Base-by-base conservation (phyloP, 2,113 vertebrate genomes). In the Myxocyprinus asiaticus region DNA sequence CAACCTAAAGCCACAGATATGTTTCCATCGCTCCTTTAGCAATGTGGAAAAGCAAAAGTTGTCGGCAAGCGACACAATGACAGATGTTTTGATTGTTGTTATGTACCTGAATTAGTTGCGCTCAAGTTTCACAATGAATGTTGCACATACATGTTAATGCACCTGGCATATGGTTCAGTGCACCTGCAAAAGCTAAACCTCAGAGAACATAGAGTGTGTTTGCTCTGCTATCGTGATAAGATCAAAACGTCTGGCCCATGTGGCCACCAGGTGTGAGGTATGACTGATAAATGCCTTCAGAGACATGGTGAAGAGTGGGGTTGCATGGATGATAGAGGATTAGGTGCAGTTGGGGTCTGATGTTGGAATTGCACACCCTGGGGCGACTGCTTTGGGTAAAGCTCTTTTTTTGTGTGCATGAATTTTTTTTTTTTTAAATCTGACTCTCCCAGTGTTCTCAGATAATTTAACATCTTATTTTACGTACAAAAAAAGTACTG, bases 121-220 rank as follows among this genome's bases (percentile, higher is more conserved):
- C 79, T 89, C 82, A 86, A 86, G 83, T 84, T 82, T 84, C 10
- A 68, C 82, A 74, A 78, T 89, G 86, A 87, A 53, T 76, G 14
- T 55, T 70, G 47, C 80, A 74, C 85, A 85, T 82, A 82, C 81
- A 9, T 45, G 67, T 84, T 85, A 66, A 67, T 75, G 74, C 89
- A 91, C 88, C 87, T 91, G 89, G 85, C 72, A 75, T 7, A 65
- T 51, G 68, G 80, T 62, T 77, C 76, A 84, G 67, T 63, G 84
- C 87, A 90, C 88, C 88, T 62, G 73, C 50, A 45, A 17, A 17
- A 12, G 67, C 53, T 14, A 56, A 5, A 12, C 53, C 12, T 56
- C 53, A 56, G 15, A 65, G 51, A 72, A 56, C 43, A 73, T 14
- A 67, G 61, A 74, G 72, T 58, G 51, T 56, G 43, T 58, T 55